Evolutionary conservation across 1,140 invertebrate genomes (phyloP), one percentile per base, ranked within the genome.

Genomic region (Periplaneta americana): DNA sequence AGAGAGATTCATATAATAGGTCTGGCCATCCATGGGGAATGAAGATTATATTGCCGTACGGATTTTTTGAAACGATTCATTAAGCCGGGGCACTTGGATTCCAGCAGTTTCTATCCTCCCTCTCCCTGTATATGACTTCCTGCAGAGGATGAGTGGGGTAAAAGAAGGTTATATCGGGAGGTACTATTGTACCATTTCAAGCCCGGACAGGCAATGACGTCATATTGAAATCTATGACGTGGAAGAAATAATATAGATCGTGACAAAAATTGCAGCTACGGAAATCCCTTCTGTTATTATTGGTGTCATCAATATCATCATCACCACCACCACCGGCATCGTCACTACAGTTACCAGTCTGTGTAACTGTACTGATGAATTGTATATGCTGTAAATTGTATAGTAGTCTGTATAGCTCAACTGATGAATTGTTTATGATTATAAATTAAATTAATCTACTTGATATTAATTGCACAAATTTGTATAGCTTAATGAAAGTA

Each of bases 11-110:
- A 78, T 78, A 78, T 39, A 78, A 78, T 78, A 78, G 35, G 76
- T 78, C 76, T 78, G 76, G 76, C 76, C 35, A 78, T 36, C 76
- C 76, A 78, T 36, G 34, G 76, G 76, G 76, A 78, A 78, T 78
- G 76, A 78, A 78, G 76, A 78, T 78, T 78, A 78, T 78, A 78
- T 78, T 78, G 76, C 76, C 36, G 76, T 78, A 78, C 76, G 76
- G 76, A 78, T 78, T 78, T 78, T 78, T 78, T 78, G 18, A 78
- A 36, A 34, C 76, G 76, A 78, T 78, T 78, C 76, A 78, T 78
- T 78, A 78, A 78, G 76, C 76, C 11, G n/a, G 35, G 76, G 76
- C 76, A 36, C 76, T 66, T 66, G n/a, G 48, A 66, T 66, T 66
- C 48, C 48, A 28, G 48, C 48, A n/a, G 48, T 28, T 66, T 11